Evolutionary conservation across 2,797 vertebrate genomes (phyloP), one percentile per base, ranked within the genome.

Genomic region (Stomatorhinus walkeri): DNA sequence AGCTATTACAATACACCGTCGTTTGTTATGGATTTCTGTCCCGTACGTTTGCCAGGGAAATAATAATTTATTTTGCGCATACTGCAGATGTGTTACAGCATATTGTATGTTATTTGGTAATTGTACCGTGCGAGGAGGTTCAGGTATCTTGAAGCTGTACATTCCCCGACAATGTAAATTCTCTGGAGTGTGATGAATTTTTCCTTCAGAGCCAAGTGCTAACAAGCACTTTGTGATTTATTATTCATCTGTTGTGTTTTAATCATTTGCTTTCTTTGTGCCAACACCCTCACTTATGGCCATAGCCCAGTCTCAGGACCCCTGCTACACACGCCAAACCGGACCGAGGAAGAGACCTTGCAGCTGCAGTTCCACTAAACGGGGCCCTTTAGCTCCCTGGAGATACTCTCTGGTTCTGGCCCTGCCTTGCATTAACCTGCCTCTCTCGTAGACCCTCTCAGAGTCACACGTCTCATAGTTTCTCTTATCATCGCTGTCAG

Each of bases 141-240:
- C 93, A 89, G 91, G 92, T 92, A 87, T 61, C 87, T 49, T 52
- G 24, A 92, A 94, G 93, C 93, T 94, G 93, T 94, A 94, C 93
- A 93, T 94, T 94, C 92, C 93, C 91, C 94, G 93, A 93, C 93
- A 94, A 93, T 93, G 93, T 95, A 93, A 93, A 94, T 93, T 94
- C 94, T 94, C 93, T 93, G 93, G 93, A 91, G 93, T 92, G 93
- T 92, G 93, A 93, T 93, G 95, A 95, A 94, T 95, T 93, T 89
- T 90, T 90, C 83, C 83, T 87, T 46, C 56, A 28, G 90, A 83
- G 76, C 89, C 89, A 90, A 88, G 91, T 92, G 91, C 93, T 94
- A 94, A 94, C 93, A 93, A 94, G 93, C 92, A 91, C 92, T 90
- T 92, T 93, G 91, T 93, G 93, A 94, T 94, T 93, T 85, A 92